phyloP scores from a whole-genome alignment of 2,888 invertebrate genomes.

The Papilio elwesi region DNA sequence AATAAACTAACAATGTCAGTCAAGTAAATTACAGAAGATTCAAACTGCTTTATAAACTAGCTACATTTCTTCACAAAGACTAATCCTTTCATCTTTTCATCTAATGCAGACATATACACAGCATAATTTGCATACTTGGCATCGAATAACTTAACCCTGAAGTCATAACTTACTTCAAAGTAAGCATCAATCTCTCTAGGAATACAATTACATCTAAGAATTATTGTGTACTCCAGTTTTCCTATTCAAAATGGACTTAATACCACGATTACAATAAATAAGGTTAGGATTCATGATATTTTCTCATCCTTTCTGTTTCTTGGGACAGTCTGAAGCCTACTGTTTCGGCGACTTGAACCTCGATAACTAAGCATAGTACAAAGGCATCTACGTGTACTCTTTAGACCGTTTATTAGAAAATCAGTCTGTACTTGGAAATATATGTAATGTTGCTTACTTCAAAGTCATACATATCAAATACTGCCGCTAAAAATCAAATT shows the following conservation, averaged over 20 bases:
- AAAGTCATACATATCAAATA: too few relatives aligned
- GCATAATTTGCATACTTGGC: conserved; percentile 20
- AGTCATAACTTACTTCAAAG: conserved; percentile 33
- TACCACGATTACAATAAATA: not conserved
- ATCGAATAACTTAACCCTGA: conserved; percentile 27
- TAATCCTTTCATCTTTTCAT: conserved; percentile 16
- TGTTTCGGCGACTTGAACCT: too few relatives aligned
- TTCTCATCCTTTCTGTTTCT: not conserved
- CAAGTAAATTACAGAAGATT: conserved; percentile 1
- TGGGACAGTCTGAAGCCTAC: not conserved
- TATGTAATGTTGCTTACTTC: too few relatives aligned
- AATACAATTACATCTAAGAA: conserved; percentile 30
- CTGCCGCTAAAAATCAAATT: too few relatives aligned
- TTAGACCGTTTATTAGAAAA: too few relatives aligned
- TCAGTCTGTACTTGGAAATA: too few relatives aligned
- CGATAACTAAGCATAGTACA: too few relatives aligned
- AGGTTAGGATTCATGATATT: not conserved
- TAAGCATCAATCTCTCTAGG: conserved; percentile 32
- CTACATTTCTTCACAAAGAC: not conserved
- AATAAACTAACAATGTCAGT: conserved; percentile 9
- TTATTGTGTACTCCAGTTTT: conserved; percentile 26
- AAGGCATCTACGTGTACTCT: too few relatives aligned
- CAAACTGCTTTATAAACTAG: conserved; percentile 1
- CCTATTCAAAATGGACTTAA: not conserved
- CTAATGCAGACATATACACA: conserved; percentile 3